phyloP scores from a whole-genome alignment of 1,140 invertebrate species.

The Hypsibius dujardini region DNA sequence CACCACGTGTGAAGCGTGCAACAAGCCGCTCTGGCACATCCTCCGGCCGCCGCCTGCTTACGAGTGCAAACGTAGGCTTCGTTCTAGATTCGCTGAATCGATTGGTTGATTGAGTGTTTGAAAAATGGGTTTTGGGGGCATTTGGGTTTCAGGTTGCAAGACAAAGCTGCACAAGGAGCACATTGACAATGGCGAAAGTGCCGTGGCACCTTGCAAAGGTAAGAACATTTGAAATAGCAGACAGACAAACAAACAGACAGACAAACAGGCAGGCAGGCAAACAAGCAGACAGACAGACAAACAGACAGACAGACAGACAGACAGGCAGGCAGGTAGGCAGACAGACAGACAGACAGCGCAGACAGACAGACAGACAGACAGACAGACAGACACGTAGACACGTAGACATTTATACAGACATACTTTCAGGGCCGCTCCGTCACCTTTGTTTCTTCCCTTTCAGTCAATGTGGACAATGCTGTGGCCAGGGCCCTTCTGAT shows the following conservation, averaged over 20 bases:
- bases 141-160: slow-evolving; percentile 55
- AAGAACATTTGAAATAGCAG: not conserved
- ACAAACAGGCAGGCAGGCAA: too few relatives aligned
- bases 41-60: slow-evolving; percentile 84
- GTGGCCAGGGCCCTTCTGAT: slow-evolving; percentile 76
- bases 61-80: slow-evolving; percentile 69
- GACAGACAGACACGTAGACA: too few relatives aligned
- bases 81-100: not conserved
- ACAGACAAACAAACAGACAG: too few relatives aligned
- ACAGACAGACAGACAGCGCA: too few relatives aligned
- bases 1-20: slow-evolving; percentile 88
- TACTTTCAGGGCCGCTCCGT: slow-evolving; percentile 7
- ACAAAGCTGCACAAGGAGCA: slow-evolving; percentile 93
- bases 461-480: slow-evolving; percentile 72
- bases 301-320: too few relatives aligned
- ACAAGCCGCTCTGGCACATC: slow-evolving; percentile 88
- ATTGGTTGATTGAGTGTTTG: slow-evolving; percentile 17
- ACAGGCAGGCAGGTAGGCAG: too few relatives aligned
- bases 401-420: too few relatives aligned
- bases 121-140: slow-evolving; percentile 16
- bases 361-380: too few relatives aligned
- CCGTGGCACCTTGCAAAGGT: slow-evolving; percentile 48
- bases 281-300: too few relatives aligned
- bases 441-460: slow-evolving; percentile 22
- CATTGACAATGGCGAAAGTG: slow-evolving; percentile 39